A percentile compares a stretch with the other conserved stretches of the same genome.
Conservation (phyloP, 2,888 invertebrate genomes). For the Sinelater perroti region DNA sequence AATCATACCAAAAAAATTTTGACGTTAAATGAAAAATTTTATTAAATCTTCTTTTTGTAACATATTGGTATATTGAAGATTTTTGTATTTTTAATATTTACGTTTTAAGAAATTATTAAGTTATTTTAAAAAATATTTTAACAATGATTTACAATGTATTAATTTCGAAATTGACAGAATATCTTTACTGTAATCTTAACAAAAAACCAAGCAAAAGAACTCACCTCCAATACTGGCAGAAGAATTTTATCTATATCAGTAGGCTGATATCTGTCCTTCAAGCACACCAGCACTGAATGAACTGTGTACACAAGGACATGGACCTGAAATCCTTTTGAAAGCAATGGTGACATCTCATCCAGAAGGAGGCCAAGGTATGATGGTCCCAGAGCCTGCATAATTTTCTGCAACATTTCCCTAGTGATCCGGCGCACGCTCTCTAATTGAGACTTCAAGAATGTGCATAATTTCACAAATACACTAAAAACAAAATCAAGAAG, state of each 20-base stretch:
- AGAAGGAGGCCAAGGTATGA: slow-evolving; percentile 80
- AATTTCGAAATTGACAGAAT: too few relatives aligned
- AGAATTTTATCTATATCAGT: slow-evolving; percentile 84
- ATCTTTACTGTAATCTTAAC: too few relatives aligned
- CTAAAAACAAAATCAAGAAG: too few relatives aligned
- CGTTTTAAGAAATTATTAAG: too few relatives aligned
- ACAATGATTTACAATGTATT: too few relatives aligned
- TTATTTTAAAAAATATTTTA: too few relatives aligned
- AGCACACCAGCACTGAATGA: slow-evolving; percentile 79
- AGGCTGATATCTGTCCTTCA: slow-evolving; percentile 75
- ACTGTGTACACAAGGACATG: slow-evolving; percentile 92
- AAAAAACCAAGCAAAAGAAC: too few relatives aligned
- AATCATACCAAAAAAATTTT: too few relatives aligned
- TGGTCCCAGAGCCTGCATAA: slow-evolving; percentile 86
- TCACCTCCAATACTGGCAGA: slow-evolving; percentile 77
- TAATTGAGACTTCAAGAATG: slow-evolving; percentile 87
- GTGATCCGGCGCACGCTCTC: slow-evolving; percentile 86
- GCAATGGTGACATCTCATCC: slow-evolving; percentile 79
- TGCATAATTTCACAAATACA: slow-evolving; percentile 87
- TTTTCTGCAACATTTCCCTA: slow-evolving; percentile 91
- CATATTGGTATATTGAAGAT: too few relatives aligned
- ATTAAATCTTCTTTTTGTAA: too few relatives aligned
- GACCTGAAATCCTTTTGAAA: slow-evolving; percentile 91
- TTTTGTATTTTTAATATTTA: too few relatives aligned
- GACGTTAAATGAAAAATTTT: too few relatives aligned